Evolutionary conservation across 2,888 invertebrate genomes (phyloP), one percentile per base, ranked within the genome.

Genomic region (Mythimna lalbum): DNA sequence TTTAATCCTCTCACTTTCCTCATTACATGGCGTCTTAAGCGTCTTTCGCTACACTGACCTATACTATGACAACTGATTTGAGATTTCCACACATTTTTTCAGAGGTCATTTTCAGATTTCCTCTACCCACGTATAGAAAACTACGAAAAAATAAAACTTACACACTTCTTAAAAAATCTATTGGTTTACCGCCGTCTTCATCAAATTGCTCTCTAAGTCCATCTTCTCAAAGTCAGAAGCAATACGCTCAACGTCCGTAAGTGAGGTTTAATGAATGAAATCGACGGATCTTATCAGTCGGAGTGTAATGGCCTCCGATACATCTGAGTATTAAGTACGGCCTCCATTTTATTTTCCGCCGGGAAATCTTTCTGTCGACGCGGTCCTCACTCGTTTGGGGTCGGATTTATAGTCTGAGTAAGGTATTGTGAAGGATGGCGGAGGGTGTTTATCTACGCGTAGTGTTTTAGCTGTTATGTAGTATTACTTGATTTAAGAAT

Each of bases 341-440:
- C 71, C 62, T 72, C 75, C 77, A 78, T 84, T 87, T 83, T 82
- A 86, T 87, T 83, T 82, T 69, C 87, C 86, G 75, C 56, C 80
- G 84, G 83, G 84, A 86, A 86, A 83, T 87, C 82, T 87, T 84
- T 87, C 66, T 81, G 75, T 82, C 73, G 80, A 80, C 86, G 82
- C 80, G 68, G 69, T 75, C 68, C 73, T 69, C 62, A 76, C 79
- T 73, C 80, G 77, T 79, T 81, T 76, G 66, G 55, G 57, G 33
- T 50, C 50, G 33, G 69, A 86, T 83, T 59, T 55, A 74, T 86
- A 86, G 87, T 76, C 49, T 23, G 19, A 6, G 4, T 36, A 12
- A 23, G 3, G 10, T 39, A 53, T 23, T 5, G 2, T 1, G 0
- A 2, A 9, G 17, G 2, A 27, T 43, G 19, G 27, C 10, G 57